Evolutionary conservation across 2,888 invertebrate species (phyloP).

Genomic region (Lasioglossum leucozonium): DNA sequence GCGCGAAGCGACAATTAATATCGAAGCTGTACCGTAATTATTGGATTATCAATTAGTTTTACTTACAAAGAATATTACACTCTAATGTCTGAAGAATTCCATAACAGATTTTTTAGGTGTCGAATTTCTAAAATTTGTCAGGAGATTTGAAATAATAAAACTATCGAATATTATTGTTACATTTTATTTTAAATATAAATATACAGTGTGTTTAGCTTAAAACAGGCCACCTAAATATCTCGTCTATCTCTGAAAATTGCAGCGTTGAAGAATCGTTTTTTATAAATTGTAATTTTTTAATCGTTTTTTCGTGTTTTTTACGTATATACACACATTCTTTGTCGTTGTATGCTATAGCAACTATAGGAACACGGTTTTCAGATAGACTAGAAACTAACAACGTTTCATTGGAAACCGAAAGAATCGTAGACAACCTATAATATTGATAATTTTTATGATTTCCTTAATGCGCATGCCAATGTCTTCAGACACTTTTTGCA

Average conservation of each 20-base stretch:
- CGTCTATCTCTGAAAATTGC: too few relatives aligned
- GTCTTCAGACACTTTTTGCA: background rate
- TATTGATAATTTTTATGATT: background rate
- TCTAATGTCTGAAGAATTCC: background rate
- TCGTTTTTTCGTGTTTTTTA: too few relatives aligned
- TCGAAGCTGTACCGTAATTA: background rate
- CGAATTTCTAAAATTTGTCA: too few relatives aligned
- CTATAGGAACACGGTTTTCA: background rate
- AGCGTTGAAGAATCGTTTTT: too few relatives aligned
- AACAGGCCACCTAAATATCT: too few relatives aligned
- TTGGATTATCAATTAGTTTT: background rate
- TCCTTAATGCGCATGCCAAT: background rate
- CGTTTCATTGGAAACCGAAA: background rate
- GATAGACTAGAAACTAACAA: background rate
- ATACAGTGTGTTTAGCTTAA: too few relatives aligned
- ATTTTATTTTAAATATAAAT: too few relatives aligned
- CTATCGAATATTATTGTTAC: too few relatives aligned
- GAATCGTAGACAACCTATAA: background rate
- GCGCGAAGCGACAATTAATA: background rate
- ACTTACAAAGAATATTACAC: background rate
- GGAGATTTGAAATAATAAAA: too few relatives aligned
- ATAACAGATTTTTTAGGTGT: background rate
- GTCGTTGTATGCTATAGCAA: too few relatives aligned
- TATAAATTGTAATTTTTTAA: too few relatives aligned
- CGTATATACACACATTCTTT: too few relatives aligned